Percentiles rank a stretch among this genome's conserved stretches.
phyloP scores from a whole-genome alignment of 2,888 invertebrate genomes.

The Anodontia alba region DNA sequence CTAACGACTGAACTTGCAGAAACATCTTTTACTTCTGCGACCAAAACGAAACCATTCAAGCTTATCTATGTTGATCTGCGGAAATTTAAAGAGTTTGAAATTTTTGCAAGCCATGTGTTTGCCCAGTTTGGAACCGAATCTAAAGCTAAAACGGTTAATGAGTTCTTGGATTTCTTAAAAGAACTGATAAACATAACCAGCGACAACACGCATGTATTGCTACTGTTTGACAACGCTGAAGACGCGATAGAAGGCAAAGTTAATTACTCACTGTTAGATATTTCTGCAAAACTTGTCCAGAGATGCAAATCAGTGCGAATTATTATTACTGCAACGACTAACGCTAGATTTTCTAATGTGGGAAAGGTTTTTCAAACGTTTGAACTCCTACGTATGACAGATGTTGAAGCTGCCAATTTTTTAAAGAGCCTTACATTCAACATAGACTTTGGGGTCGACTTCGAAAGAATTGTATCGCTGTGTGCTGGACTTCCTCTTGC shows the following conservation, averaged over 20 bases:
- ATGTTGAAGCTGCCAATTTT: conserved; percentile 34
- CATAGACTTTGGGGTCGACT: conserved; percentile 32
- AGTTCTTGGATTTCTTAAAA: background rate
- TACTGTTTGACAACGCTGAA: conserved; percentile 58
- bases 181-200: background rate
- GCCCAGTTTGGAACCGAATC: background rate
- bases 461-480: conserved; percentile 40
- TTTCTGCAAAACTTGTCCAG: conserved; percentile 17
- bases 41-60: background rate
- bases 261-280: conserved; percentile 17
- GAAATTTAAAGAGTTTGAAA: background rate
- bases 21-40: background rate
- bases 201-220: conserved; percentile 6
- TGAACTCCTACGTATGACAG: conserved; percentile 18
- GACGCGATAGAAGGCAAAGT: conserved; percentile 35
- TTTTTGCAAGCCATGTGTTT: background rate
- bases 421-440: conserved; percentile 19
- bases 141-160: background rate
- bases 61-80: background rate
- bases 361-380: background rate
- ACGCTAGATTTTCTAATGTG: background rate
- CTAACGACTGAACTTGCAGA: background rate
- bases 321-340: conserved; percentile 41
- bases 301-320: conserved; percentile 30
- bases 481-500: conserved; percentile 58